Conservation (phyloP, 1,140 invertebrate genomes). For the Bombus waltoni region DNA sequence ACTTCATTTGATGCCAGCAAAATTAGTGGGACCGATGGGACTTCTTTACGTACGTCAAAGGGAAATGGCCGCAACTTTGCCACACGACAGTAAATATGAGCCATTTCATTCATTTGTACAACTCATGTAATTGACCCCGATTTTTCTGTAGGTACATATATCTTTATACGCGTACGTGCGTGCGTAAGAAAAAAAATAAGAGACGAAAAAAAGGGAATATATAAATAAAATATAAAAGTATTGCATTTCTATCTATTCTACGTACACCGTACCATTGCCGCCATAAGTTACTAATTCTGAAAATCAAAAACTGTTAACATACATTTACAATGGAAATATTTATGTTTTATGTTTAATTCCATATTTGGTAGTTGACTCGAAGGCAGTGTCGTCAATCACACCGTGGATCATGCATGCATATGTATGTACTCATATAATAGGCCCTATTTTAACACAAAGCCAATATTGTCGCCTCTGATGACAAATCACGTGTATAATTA, state of each 20-base stretch:
- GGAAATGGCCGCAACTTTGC: conserved; percentile 94
- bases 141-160: neutral
- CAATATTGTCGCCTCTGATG: no score
- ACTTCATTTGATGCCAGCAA: conserved; percentile 88
- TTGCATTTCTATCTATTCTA: no score
- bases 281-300: no score
- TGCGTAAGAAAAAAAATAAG: neutral
- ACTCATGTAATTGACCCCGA: neutral
- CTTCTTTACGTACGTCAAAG: conserved; percentile 95
- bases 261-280: no score
- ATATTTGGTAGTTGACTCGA: neutral
- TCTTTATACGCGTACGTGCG: neutral
- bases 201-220: neutral
- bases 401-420: no score
- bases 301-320: no score
- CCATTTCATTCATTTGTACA: neutral
- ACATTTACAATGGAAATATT: no score
- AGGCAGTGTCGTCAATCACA: no score
- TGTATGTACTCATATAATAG: no score
- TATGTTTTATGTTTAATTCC: neutral
- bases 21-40: conserved; percentile 91
- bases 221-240: neutral
- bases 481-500: no score
- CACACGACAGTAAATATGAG: conserved; percentile 92
- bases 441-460: no score